Evolutionary conservation across 2,797 vertebrate genomes (phyloP).

Genomic region (Myripristis murdjan): DNA sequence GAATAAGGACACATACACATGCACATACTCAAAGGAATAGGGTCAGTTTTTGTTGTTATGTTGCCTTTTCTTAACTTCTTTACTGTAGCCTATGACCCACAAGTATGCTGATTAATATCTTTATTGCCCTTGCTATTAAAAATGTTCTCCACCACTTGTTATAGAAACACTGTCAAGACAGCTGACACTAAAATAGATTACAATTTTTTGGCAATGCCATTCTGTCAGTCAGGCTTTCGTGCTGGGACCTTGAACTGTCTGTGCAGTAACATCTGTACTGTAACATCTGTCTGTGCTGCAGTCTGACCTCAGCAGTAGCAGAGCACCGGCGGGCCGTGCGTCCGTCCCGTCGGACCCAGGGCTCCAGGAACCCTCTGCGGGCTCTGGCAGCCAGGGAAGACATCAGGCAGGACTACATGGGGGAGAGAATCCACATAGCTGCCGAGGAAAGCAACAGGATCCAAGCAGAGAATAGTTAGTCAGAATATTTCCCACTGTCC

Average conservation of each 20-base stretch:
- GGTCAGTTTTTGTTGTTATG: too few relatives aligned
- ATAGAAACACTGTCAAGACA: too few relatives aligned
- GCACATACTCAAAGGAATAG: too few relatives aligned
- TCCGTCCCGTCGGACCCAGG: constrained; percentile 85
- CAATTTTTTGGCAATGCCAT: too few relatives aligned
- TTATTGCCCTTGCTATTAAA: too few relatives aligned
- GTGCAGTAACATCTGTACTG: neutral
- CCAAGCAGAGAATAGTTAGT: constrained; percentile 80
- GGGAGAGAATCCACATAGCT: constrained; percentile 63
- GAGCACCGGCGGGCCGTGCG: constrained; percentile 86
- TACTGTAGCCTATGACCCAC: too few relatives aligned
- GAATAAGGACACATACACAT: too few relatives aligned
- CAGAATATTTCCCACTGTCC: neutral
- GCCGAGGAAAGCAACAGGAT: constrained; percentile 72
- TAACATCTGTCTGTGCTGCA: constrained; percentile 53
- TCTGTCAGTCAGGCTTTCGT: neutral
- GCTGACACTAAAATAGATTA: too few relatives aligned
- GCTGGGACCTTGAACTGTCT: neutral
- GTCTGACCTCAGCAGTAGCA: constrained; percentile 85
- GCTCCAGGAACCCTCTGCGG: constrained; percentile 88
- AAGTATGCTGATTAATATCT: too few relatives aligned
- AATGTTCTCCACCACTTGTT: too few relatives aligned
- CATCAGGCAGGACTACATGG: constrained; percentile 86
- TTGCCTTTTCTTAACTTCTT: too few relatives aligned
- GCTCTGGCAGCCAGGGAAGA: constrained; percentile 87